Percentiles rank a stretch among this genome's conserved stretches.
phyloP scores from a whole-genome alignment of 2,888 invertebrate genomes.

The Bugulina stolonifera region DNA sequence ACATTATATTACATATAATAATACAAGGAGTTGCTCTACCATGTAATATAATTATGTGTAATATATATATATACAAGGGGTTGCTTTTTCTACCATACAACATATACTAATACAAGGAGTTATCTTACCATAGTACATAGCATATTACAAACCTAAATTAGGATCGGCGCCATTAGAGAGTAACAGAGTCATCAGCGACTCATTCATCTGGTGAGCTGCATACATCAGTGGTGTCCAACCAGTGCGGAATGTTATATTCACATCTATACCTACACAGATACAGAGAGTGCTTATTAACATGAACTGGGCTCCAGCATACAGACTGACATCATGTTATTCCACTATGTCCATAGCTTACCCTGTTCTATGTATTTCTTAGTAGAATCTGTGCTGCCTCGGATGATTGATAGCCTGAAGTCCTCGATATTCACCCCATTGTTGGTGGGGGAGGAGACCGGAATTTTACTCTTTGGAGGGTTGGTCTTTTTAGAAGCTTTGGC shows the following conservation, averaged over 20 bases:
- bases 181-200: not conserved
- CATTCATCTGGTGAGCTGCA: constrained; percentile 13
- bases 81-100: too few relatives aligned
- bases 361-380: not conserved
- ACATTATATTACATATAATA: too few relatives aligned
- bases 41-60: too few relatives aligned
- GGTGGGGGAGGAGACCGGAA: constrained; percentile 12
- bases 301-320: too few relatives aligned
- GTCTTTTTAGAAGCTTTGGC: not conserved
- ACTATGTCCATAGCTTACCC: not conserved
- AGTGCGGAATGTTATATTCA: constrained; percentile 11
- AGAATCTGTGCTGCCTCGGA: constrained; percentile 3
- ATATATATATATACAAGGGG: too few relatives aligned
- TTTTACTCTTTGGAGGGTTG: not conserved
- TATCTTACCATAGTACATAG: too few relatives aligned
- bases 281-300: too few relatives aligned
- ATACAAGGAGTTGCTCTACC: too few relatives aligned
- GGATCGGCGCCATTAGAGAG: not conserved
- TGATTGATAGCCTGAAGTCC: constrained; percentile 18
- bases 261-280: constrained; percentile 8
- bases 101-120: too few relatives aligned
- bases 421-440: constrained; percentile 9
- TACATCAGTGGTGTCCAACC: constrained; percentile 21
- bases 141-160: not conserved
- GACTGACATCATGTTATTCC: not conserved